A percentile compares a stretch with the other conserved stretches of the same genome.
Conservation (phyloP, 2,797 vertebrate species). For the Avahi laniger region DNA sequence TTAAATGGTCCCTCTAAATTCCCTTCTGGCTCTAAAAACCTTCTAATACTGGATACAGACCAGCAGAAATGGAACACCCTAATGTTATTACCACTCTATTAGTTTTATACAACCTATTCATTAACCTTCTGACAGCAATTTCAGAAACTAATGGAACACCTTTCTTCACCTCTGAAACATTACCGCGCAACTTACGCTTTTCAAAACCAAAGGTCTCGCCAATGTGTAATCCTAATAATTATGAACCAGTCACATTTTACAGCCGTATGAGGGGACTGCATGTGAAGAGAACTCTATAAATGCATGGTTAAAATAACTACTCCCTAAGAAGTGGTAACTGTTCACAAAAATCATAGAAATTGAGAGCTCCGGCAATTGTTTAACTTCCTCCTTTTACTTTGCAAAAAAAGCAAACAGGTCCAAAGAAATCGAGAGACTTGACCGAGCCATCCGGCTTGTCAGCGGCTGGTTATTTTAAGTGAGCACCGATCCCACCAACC, state of each 20-base stretch:
- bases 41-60: background rate
- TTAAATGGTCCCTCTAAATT: background rate
- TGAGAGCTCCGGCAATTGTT: background rate
- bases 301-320: background rate
- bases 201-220: background rate
- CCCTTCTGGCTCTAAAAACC: background rate
- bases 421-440: background rate
- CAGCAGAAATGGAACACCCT: background rate
- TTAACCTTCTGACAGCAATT: background rate
- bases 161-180: background rate
- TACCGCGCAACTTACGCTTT: background rate
- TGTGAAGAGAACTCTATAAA: background rate
- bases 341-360: background rate
- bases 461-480: background rate
- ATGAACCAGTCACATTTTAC: background rate
- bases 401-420: background rate
- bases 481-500: accelerated
- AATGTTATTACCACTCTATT: background rate
- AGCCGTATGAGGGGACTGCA: background rate
- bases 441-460: accelerated
- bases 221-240: background rate
- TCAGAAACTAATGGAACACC: background rate
- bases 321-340: background rate
- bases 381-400: background rate
- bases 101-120: background rate